Conservation (phyloP, 2,797 vertebrate species). For the Cossypha dichroa region DNA sequence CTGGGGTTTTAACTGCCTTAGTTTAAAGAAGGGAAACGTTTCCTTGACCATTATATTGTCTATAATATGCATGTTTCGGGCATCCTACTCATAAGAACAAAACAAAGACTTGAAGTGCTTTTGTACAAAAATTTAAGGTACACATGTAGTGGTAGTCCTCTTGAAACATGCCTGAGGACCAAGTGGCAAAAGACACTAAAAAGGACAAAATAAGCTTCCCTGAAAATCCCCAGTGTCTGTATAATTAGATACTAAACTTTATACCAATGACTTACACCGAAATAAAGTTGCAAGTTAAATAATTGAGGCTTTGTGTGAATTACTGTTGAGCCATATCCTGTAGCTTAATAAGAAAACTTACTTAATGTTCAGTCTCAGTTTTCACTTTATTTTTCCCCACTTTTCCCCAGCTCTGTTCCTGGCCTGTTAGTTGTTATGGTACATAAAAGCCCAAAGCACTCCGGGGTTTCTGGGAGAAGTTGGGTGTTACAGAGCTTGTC, state of each 20-base stretch:
- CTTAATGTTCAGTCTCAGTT: neutral
- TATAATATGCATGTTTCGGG: slow-evolving; percentile 68
- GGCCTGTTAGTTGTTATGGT: neutral
- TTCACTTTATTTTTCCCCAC: neutral
- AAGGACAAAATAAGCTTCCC: slow-evolving; percentile 63
- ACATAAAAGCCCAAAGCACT: neutral
- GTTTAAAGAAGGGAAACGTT: slow-evolving; percentile 53
- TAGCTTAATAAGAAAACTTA: neutral
- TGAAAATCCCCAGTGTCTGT: slow-evolving; percentile 51
- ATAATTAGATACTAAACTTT: slow-evolving; percentile 56
- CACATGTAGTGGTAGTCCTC: slow-evolving; percentile 18
- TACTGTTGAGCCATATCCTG: neutral
- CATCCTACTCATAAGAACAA: slow-evolving; percentile 34
- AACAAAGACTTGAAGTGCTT: slow-evolving; percentile 39
- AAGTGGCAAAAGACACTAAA: slow-evolving; percentile 53
- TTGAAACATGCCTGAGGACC: slow-evolving; percentile 30
- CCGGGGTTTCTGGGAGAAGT: neutral
- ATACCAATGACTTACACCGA: slow-evolving; percentile 39
- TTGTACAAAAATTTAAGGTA: slow-evolving; percentile 56
- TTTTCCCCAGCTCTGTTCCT: neutral
- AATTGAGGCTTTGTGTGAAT: slow-evolving; percentile 9
- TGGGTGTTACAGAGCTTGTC: neutral
- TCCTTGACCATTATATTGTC: slow-evolving; percentile 53
- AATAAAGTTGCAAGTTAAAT: slow-evolving; percentile 58
- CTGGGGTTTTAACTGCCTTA: slow-evolving; percentile 46